Evolutionary conservation across 2,113 vertebrate genomes (phyloP), one percentile per base, ranked within the genome.

Genomic region (Onychostruthus taczanowskii): DNA sequence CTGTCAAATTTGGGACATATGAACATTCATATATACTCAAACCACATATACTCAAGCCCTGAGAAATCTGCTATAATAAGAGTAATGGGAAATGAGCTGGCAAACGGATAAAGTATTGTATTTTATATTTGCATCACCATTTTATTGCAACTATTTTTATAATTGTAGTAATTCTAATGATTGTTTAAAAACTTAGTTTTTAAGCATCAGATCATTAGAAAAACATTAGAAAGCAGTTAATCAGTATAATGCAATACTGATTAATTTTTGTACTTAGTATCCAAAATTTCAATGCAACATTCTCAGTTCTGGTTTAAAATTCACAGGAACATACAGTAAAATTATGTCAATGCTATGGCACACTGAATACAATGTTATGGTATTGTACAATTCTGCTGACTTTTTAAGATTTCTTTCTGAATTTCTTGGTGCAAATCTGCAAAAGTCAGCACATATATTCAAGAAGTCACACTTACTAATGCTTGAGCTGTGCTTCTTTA

Each of bases 401-500:
- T 74, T 67, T 58, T 94, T 31, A 90, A 66, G 87, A 78, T 93
- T 93, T 94, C 86, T 74, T 95, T 92, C 74, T 74, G 87, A 90
- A 59, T 27, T 87, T 75, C 62, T 92, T 96, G 84, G 68, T 87
- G 76, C 69, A 53, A 63, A 26, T 82, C 43, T 78, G 47, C 31
- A 39, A 84, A 90, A 89, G 85, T 75, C 81, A 84, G 66, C 73
- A 74, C 35, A 59, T 66, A 8, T 53, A 46, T 82, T 86, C 52
- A 87, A 58, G 78, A 66, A 67, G 12, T 74, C 80, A 77, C 47
- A 93, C 47, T 75, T 91, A 69, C 52, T 74, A 86, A 86, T 94
- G 95, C 97, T 97, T 97, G 58, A 46, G 94, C 95, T 47, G 0
- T 93, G 86, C 93, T 93, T 95, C 94, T 92, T 79, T 98, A 98